Evolutionary conservation across 2,888 invertebrate species (phyloP).

Genomic region (Cylloceria caligata): DNA sequence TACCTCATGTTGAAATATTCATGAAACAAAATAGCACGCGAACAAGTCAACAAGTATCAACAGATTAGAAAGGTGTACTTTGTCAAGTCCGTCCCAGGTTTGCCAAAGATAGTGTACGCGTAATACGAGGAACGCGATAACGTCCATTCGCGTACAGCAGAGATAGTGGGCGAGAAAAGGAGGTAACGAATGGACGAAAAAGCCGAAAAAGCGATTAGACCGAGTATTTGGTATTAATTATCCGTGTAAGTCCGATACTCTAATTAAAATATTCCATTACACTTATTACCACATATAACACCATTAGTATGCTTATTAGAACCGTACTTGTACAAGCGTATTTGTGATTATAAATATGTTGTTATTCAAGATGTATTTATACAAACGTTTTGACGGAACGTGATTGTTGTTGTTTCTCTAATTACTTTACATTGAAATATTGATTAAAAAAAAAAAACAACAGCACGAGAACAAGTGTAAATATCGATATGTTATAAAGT

Average conservation of each 20-base stretch:
- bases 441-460: too few species aligned
- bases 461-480: too few species aligned
- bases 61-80: slow-evolving; percentile 61
- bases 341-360: slow-evolving; percentile 28
- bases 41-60: too few species aligned
- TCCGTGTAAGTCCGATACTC: slow-evolving; percentile 24
- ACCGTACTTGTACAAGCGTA: slow-evolving; percentile 4
- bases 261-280: slow-evolving; percentile 50
- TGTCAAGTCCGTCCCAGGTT: slow-evolving; percentile 55
- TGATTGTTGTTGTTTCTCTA: too few species aligned
- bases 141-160: too few species aligned
- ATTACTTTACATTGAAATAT: too few species aligned
- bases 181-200: neutral
- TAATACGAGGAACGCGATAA: too few species aligned
- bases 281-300: too few species aligned
- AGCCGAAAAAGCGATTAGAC: slow-evolving; percentile 26
- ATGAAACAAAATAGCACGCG: slow-evolving; percentile 2
- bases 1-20: slow-evolving; percentile 1
- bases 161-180: too few species aligned
- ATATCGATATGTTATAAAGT: slow-evolving; percentile 53
- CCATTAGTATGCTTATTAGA: slow-evolving; percentile 36
- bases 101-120: slow-evolving; percentile 26
- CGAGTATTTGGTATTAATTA: slow-evolving; percentile 45
- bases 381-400: too few species aligned
- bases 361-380: too few species aligned